Base-by-base conservation (phyloP, 2,888 invertebrate genomes). In the Sinohyriopsis cumingii region DNA sequence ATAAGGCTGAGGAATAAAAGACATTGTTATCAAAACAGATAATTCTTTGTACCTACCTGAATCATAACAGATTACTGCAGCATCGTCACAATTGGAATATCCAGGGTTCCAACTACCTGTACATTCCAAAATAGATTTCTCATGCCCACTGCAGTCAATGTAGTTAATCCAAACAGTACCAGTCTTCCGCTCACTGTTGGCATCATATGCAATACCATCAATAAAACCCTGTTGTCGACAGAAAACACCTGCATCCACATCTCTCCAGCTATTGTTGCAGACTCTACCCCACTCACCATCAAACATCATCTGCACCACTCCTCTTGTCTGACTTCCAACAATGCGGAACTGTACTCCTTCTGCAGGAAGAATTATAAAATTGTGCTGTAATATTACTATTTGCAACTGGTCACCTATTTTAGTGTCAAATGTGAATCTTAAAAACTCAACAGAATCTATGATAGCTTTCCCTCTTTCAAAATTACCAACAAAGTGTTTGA, bases 101-200 rank as follows among this genome's bases (percentile, higher is more conserved):
- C 77, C 76, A 0, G 81, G 77, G 24, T 77, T 80, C 83, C 83
- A 84, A 3, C 69, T 76, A 62, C 80, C 75, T 54, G 65, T 78
- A 83, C 95, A 95, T 75, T 94, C 92, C 67, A 92, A 91, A 1
- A 95, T 84, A 0, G 93, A 92, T 0, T 92, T 92, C 87, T 95
- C 95, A 76, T 93, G 93, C n/a, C 95, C 95, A 0, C 89, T 84
- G 83, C 95, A 95, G 54, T 92, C 91, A 0, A 95, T 90, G 80
- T 94, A 93, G 84, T 94, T 94, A 91, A 95, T 93, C 88, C 93
- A 91, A 80, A 78, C 78, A 62, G 77, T 76, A 33, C 63, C 33
- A 25, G 61, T 45, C 15, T 67, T 68, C n/a, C 71, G 71, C 1
- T 73, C 63, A 12, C 63, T 66, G 0, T 54, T 57, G 22, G 76